Conservation (phyloP, 2,888 invertebrate species). For the Nemotelus nigrinus region DNA sequence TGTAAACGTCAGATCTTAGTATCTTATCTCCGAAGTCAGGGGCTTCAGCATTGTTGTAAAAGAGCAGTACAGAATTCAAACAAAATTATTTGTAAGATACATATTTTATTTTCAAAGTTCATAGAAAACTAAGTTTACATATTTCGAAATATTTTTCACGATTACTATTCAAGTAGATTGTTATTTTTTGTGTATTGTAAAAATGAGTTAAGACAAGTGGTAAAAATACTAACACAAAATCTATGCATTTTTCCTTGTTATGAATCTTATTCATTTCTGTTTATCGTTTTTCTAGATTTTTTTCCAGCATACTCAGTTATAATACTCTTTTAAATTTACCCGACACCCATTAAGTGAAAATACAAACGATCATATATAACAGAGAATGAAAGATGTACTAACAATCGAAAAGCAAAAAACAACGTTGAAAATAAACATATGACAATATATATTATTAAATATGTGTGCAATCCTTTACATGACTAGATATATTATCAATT, state of each 20-base stretch:
- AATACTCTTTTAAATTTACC: conserved; percentile 21
- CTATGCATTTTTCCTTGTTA: no score
- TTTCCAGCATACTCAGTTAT: conserved; percentile 7
- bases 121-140: conserved; percentile 39
- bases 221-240: no score
- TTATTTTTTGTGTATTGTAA: conserved; percentile 26
- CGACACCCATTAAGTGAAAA: conserved; percentile 18
- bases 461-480: conserved; percentile 43
- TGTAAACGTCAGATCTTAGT: no score
- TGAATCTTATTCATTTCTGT: no score
- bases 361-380: conserved; percentile 7
- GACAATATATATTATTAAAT: conserved; percentile 43
- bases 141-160: conserved; percentile 13
- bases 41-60: no score
- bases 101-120: conserved; percentile 19
- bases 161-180: conserved; percentile 3
- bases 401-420: conserved; percentile 28
- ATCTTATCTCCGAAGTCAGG: no score
- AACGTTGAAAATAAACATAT: conserved; percentile 27
- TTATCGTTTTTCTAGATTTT: neutral
- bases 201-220: neutral
- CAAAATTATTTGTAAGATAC: no score
- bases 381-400: conserved; percentile 23
- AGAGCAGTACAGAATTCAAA: no score
- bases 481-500: conserved; percentile 43